Percentiles rank a stretch among this genome's conserved stretches.
Conservation (phyloP, 2,797 vertebrate species). For the Nannoperca australis region DNA sequence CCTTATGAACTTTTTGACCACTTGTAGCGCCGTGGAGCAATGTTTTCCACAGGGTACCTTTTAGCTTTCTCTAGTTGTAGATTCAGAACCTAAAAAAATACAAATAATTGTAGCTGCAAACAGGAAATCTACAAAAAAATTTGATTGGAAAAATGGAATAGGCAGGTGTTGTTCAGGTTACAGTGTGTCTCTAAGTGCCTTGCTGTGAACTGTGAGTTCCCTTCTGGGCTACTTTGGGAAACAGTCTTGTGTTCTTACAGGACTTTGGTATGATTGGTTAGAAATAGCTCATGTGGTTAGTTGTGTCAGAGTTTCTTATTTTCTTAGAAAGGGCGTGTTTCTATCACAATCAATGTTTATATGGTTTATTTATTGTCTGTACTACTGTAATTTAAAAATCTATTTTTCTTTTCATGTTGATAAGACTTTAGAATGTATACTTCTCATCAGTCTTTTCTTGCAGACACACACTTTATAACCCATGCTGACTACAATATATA, state of each 20-base stretch:
- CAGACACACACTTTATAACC: slow-evolving; percentile 1
- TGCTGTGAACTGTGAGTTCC: background rate
- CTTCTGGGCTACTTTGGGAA: background rate
- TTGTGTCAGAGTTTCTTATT: background rate
- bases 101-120: background rate
- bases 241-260: background rate
- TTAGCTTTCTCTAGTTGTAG: background rate
- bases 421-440: slow-evolving; percentile 1
- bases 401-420: slow-evolving; percentile 1
- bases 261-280: background rate
- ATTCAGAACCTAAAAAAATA: background rate
- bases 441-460: slow-evolving; percentile 19
- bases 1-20: background rate
- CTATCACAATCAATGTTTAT: background rate
- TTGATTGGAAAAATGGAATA: background rate
- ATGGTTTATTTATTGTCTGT: background rate
- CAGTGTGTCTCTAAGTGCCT: background rate
- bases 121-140: background rate
- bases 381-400: background rate
- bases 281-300: background rate
- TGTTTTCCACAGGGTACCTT: background rate
- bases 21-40: background rate
- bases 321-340: background rate
- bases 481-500: slow-evolving; percentile 50
- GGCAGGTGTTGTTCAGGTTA: background rate